A percentile compares a stretch with the other conserved stretches of the same genome.
phyloP scores from a whole-genome alignment of 1,140 invertebrate species.

The Drosophila melanica region DNA sequence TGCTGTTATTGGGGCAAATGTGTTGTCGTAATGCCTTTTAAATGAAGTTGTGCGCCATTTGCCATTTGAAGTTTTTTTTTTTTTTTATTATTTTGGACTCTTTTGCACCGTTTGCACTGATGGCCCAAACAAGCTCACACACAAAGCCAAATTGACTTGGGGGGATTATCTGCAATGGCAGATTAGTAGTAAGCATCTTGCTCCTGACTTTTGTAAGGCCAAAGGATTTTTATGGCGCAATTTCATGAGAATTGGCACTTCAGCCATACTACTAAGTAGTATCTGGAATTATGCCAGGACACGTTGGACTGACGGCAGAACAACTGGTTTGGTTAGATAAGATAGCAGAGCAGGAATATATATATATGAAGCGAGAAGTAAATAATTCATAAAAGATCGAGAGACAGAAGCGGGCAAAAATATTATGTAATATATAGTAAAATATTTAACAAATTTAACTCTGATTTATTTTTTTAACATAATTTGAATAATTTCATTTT shows the following conservation, averaged over 20 bases:
- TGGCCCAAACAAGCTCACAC: conserved; percentile 49
- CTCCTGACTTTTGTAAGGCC: conserved; percentile 57
- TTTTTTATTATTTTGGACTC: conserved; percentile 38
- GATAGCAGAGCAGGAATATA: background rate
- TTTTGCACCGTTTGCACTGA: conserved; percentile 69
- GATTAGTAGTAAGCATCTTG: conserved; percentile 60
- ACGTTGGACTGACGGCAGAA: conserved; percentile 38
- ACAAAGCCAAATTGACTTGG: conserved; percentile 36
- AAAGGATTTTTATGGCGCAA: conserved; percentile 76
- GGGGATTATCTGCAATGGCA: conserved; percentile 70
- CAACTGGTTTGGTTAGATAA: background rate
- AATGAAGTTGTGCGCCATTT: conserved; percentile 81
- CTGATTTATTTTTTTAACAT: no score
- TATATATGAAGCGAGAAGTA: background rate
- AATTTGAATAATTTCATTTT: no score
- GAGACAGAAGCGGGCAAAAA: background rate
- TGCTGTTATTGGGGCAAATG: conserved; percentile 60
- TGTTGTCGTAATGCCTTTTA: conserved; percentile 76
- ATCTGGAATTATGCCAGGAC: conserved; percentile 41
- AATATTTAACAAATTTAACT: no score
- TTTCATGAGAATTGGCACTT: conserved; percentile 48
- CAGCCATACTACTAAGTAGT: conserved; percentile 8
- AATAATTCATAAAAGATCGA: background rate
- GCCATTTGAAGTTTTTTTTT: conserved; percentile 74
- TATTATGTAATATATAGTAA: no score